Conservation (phyloP, 2,797 vertebrate genomes). For the Linurgus olivaceus region DNA sequence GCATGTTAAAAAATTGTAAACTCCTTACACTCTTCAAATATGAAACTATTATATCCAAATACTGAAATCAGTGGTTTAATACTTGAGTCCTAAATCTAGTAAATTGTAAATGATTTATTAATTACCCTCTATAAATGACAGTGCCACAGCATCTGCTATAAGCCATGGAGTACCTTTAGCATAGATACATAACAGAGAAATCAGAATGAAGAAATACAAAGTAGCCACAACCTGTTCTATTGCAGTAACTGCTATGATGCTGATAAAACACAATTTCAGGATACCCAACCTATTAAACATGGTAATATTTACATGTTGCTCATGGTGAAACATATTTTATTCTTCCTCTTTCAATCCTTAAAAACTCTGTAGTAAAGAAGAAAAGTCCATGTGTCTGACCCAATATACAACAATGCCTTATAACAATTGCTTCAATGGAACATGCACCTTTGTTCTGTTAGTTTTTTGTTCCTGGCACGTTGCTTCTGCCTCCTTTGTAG, state of each 20-base stretch:
- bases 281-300: not conserved
- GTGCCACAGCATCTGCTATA: not conserved
- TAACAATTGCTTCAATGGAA: not conserved
- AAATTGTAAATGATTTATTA: not conserved
- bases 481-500: slow-evolving; percentile 70
- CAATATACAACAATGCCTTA: not conserved
- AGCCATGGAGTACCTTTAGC: not conserved
- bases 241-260: not conserved
- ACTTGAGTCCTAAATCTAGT: not conserved
- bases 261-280: not conserved
- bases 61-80: not conserved
- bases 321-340: not conserved
- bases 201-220: not conserved
- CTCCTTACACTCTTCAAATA: not conserved
- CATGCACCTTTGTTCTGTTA: not conserved
- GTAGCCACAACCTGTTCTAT: not conserved
- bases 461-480: not conserved
- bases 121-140: not conserved
- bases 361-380: not conserved
- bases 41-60: not conserved
- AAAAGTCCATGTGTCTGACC: not conserved
- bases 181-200: not conserved
- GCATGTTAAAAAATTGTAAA: not conserved
- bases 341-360: not conserved
- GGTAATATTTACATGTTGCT: not conserved